Base-by-base conservation (phyloP, 53 echinoderm and acorn worm genomes). In the Glandiceps talaboti region DNA sequence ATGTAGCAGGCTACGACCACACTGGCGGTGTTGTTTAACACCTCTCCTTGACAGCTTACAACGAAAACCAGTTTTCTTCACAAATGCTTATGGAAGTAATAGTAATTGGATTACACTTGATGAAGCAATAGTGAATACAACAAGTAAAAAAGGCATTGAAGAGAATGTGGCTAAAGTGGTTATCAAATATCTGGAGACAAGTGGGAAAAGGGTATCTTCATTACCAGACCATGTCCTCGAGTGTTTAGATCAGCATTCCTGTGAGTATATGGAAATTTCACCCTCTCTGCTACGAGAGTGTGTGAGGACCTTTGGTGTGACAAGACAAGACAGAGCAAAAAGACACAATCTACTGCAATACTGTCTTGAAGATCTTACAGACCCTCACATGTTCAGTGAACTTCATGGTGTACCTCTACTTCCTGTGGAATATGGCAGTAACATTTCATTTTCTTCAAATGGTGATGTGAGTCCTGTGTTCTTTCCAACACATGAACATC, bases 31-130 rank as follows among this genome's bases (percentile, higher is more conserved):
- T n/a, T n/a, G n/a, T n/a, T n/a, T n/a, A n/a, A n/a, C n/a, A n/a
- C n/a, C n/a, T n/a, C n/a, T n/a, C n/a, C n/a, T n/a, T n/a, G n/a
- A n/a, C n/a, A n/a, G n/a, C n/a, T n/a, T n/a, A n/a, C n/a, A n/a
- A n/a, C n/a, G n/a, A n/a, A n/a, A n/a, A n/a, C n/a, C 73, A 1
- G 78, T 92, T 28, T 77, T 92, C 33, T 81, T 79, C 78, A 87
- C 78, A 27, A 79, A 90, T 25, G 30, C 73, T 30, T 81, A 81
- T 1, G 85, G 83, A 1, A 78, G 81, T 45, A 20, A 45, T 12
- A 20, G 64, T 6, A 45, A 45, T 6, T 45, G 6, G 64, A 45
- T 45, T 12, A 12, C 64, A 12, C 20, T 45, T 6, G 6, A 45
- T 45, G 64, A 45, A 12, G 6, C 64, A 45, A 20, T 45, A 20